Base-by-base conservation (phyloP, 2,888 invertebrate species). In the Phyllotreta cruciferae region DNA sequence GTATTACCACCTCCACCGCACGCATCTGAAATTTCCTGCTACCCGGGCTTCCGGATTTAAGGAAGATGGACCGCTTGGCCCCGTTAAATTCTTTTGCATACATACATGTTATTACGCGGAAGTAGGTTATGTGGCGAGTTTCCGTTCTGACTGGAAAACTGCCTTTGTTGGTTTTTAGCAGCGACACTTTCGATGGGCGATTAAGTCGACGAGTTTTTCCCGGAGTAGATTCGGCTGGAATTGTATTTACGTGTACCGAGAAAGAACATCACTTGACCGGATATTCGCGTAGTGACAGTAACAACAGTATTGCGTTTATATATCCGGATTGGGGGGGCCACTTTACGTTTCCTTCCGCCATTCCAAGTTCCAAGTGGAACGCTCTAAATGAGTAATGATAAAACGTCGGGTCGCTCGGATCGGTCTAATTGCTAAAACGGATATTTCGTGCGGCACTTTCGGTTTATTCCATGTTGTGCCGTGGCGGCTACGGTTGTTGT, bases 341-440 rank as follows among this genome's bases (percentile, higher is more conserved):
- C 79, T 80, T 80, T 81, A 80, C 80, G 78, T 81, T 81, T 81
- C 80, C 80, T 81, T 81, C 80, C 80, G 72, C 70, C 67, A 66
- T 67, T 60, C 44, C 52, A 60, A 60, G 67, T 67, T 60, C 44
- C 52, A 60, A 60, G 60, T 53, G 53, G 60, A 60, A 53, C 60
- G 53, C 71, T 71, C 68, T 66, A 77, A 77, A 78, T 80, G 80
- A 80, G 74, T 78, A 77, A 80, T 77, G 75, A 75, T 70, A 57
- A 74, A 76, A 74, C 70, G 24, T 24, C 24, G 24, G 24, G 24
- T 24, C 24, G 72, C 71, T 73, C 71, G 71, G 76, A 78, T 77
- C 75, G 77, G 75, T 72, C 77, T 78, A 71, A 78, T 79, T 79
- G 75, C 71, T 79, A 79, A 79, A 79, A 79, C 79, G 79, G 79